Base-by-base conservation (phyloP, 1,140 invertebrate species). In the Diorhabda elongata region DNA sequence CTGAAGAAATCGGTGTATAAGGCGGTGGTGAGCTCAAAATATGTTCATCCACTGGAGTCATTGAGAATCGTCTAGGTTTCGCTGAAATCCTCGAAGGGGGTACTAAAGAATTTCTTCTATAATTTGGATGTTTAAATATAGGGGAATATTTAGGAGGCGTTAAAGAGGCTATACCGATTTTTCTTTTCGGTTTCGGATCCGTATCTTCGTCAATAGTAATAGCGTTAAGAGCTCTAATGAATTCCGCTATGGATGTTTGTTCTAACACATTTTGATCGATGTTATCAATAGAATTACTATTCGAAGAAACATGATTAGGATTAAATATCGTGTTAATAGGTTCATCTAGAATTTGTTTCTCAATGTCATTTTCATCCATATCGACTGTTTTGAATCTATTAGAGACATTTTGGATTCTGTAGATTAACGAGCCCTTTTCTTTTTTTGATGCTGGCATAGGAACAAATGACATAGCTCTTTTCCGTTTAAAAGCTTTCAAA, bases 241-340 rank as follows among this genome's bases (percentile, higher is more conserved):
- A 85, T 80, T 92, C 91, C 3, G 90, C 90, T 7, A 92, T 81
- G 26, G 89, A 91, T 1, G 91, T 92, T 74, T 91, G 87, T 81
- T 92, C 91, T 58, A 92, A 80, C 42, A 92, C 82, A 75, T 85
- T 84, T 41, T 86, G 26, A 2, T 42, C 1, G 47, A 2, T 52
- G 3, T 52, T 3, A 3, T n/a, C n/a, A 8, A 8, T 5, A 66
- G 67, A 11, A n/a, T 11, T 26, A 64, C 62, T 56, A 58, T 8
- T 58, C 5, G 7, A 42, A 9, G 52, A 3, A 42, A 11, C n/a
- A 11, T 64, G 9, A 44, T 44, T 61, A 11, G 60, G 44, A 26
- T 61, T 41, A 44, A 59, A 59, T 8, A 71, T 59, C n/a, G 6
- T 52, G n/a, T 52, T 52, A 52, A 52, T 3, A 52, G 47, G n/a